Conservation (phyloP, 1,140 invertebrate genomes). For the Scaptomyza montana region DNA sequence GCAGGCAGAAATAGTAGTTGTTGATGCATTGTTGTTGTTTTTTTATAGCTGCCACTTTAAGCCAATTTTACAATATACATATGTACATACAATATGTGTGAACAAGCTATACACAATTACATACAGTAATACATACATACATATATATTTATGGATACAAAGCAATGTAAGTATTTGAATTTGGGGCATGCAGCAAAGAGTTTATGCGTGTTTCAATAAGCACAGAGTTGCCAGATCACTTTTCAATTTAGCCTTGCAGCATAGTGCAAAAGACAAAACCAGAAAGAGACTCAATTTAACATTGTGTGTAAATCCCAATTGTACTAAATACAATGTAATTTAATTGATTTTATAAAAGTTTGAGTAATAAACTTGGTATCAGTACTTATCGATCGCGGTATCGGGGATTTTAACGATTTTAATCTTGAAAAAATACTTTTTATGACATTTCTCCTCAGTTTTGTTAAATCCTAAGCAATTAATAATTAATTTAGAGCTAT, state of each 20-base stretch:
- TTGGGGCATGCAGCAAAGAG: conserved; percentile 1
- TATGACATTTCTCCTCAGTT: too few species aligned
- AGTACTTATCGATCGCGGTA: too few species aligned
- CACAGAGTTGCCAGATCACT: conserved; percentile 24
- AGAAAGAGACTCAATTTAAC: too few species aligned
- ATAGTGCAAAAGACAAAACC: not conserved
- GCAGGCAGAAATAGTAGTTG: conserved; percentile 33
- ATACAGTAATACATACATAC: conserved; percentile 2
- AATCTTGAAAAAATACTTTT: too few species aligned
- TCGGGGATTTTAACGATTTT: too few species aligned
- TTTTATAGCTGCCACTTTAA: conserved; percentile 32
- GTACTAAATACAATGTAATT: too few species aligned
- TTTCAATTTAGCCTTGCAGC: too few species aligned
- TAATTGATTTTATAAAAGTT: too few species aligned
- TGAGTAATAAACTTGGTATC: too few species aligned
- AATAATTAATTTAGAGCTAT: too few species aligned
- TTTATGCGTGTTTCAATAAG: conserved; percentile 18
- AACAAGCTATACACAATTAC: not conserved
- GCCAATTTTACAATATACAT: conserved; percentile 25
- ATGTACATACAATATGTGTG: not conserved
- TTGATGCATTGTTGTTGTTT: conserved; percentile 24
- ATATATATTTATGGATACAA: not conserved
- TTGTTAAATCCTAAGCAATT: too few species aligned
- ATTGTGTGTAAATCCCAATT: too few species aligned
- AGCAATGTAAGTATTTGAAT: not conserved